A percentile compares a stretch with the other conserved stretches of the same genome.
Evolutionary conservation across 2,797 vertebrate genomes (phyloP).

Genomic region (Chaenodraco wilsoni): DNA sequence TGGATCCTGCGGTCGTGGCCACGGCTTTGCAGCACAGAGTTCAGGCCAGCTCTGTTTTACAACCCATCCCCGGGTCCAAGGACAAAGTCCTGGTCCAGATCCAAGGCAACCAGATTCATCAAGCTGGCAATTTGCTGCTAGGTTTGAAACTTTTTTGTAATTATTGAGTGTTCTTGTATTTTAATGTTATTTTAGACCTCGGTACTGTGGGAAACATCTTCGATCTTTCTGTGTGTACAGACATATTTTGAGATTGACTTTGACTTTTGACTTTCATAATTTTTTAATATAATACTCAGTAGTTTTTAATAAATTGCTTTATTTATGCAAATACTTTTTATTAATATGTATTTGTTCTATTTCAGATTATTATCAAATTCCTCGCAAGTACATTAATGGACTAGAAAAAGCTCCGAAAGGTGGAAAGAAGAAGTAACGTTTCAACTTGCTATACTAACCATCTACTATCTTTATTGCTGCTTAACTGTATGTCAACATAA

Average conservation of each 20-base stretch:
- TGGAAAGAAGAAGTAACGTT: conserved; percentile 88
- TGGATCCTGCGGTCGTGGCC: conserved; percentile 89
- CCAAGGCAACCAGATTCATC: conserved; percentile 95
- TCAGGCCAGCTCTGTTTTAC: conserved; percentile 92
- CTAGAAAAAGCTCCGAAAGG: conserved; percentile 91
- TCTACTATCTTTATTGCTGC: conserved; percentile 25
- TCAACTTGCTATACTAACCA: conserved; percentile 1
- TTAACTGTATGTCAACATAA: conserved; percentile 29
- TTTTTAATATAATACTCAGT: neutral
- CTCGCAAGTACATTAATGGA: conserved; percentile 91
- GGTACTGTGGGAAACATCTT: no score
- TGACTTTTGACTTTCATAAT: no score
- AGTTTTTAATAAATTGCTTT: neutral
- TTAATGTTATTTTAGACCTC: no score
- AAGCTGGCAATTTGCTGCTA: conserved; percentile 88
- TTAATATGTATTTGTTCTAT: conserved; percentile 50
- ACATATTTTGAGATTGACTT: no score
- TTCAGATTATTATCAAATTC: conserved; percentile 93
- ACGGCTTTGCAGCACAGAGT: conserved; percentile 88
- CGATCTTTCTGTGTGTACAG: no score
- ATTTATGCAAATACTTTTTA: neutral
- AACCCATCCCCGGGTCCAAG: conserved; percentile 86
- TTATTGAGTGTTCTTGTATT: neutral
- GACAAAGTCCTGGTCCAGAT: conserved; percentile 92
- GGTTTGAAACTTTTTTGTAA: conserved; percentile 75